phyloP scores from a whole-genome alignment of 2,888 invertebrate species.

The Anarsia innoxiella region DNA sequence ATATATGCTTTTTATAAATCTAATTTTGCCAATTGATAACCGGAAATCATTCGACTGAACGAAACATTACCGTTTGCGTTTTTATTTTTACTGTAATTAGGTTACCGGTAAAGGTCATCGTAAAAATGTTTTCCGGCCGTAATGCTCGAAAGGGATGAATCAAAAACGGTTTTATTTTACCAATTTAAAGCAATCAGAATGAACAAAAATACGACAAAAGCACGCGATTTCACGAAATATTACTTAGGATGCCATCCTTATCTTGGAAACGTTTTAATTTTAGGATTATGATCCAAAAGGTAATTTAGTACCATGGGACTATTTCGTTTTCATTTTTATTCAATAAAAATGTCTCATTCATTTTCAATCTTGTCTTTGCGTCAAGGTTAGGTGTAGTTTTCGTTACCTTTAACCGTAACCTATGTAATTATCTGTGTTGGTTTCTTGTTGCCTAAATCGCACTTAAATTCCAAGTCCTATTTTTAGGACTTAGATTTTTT shows the following conservation, averaged over 20 bases:
- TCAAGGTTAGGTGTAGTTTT: too few relatives aligned
- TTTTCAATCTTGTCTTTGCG: too few relatives aligned
- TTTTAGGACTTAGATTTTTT: too few relatives aligned
- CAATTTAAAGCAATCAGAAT: neutral
- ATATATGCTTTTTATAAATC: too few relatives aligned
- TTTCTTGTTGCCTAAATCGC: too few relatives aligned
- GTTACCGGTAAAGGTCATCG: conserved; percentile 2
- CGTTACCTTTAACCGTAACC: too few relatives aligned
- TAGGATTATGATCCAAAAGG: too few relatives aligned
- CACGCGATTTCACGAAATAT: conserved; percentile 45
- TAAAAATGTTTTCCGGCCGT: conserved; percentile 2
- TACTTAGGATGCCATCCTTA: conserved; percentile 14
- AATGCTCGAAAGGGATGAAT: conserved; percentile 11
- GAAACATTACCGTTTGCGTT: conserved; percentile 2
- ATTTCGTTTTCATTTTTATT: too few relatives aligned
- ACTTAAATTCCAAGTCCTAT: too few relatives aligned
- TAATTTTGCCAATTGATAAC: neutral
- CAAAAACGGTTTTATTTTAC: conserved; percentile 17
- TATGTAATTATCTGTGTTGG: too few relatives aligned
- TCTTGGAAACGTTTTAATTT: conserved; percentile 41
- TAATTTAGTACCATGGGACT: too few relatives aligned
- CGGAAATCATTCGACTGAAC: neutral
- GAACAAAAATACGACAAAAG: conserved; percentile 12
- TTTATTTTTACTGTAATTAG: conserved; percentile 5
- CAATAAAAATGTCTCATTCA: neutral